Percentiles rank a stretch among this genome's conserved stretches.
Evolutionary conservation across 2,113 vertebrate genomes (phyloP).

Genomic region (Junco hyemalis): DNA sequence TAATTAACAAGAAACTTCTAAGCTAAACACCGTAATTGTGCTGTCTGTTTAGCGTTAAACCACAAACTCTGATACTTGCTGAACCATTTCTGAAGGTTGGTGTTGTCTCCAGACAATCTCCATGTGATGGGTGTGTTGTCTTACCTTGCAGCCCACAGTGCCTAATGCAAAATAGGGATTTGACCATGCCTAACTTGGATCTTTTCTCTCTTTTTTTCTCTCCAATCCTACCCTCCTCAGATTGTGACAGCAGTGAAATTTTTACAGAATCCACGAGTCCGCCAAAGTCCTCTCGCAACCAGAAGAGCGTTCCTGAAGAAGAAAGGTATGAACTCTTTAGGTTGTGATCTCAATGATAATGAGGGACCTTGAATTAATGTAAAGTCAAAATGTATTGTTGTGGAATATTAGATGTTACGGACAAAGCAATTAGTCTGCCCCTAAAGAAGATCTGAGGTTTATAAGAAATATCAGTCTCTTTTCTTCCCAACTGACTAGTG

Average conservation of each 20-base stretch:
- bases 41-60: background rate
- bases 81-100: background rate
- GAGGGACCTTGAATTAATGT: background rate
- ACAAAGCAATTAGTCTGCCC: background rate
- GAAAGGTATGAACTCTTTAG: conserved; percentile 84
- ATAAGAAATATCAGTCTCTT: background rate
- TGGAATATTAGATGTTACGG: background rate
- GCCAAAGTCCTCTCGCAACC: conserved; percentile 87
- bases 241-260: conserved; percentile 95
- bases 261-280: conserved; percentile 92
- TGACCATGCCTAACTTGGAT: background rate
- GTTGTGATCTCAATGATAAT: background rate
- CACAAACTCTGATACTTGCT: background rate
- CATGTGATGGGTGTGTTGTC: background rate
- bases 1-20: background rate
- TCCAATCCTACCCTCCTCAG: conserved; percentile 64
- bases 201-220: conserved; percentile 39
- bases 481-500: background rate
- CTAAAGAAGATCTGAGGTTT: background rate
- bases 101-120: background rate
- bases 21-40: background rate
- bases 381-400: background rate
- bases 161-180: background rate
- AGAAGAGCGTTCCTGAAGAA: conserved; percentile 94
- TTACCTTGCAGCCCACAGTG: background rate